phyloP scores from a whole-genome alignment of 2,113 vertebrate species.

The Semnornis frantzii region DNA sequence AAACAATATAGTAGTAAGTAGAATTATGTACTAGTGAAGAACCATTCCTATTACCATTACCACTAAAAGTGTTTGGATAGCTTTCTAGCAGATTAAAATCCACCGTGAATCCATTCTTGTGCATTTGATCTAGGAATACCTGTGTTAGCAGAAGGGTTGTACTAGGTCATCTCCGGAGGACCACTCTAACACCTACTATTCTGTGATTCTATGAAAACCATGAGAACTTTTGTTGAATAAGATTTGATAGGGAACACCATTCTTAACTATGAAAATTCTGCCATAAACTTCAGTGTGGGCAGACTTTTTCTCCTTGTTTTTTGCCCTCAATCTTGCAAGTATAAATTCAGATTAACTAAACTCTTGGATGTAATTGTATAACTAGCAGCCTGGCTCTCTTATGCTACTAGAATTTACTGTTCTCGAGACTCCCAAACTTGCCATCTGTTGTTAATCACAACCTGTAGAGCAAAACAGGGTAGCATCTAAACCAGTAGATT shows the following conservation, averaged over 20 bases:
- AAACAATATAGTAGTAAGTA: neutral
- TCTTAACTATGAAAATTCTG: neutral
- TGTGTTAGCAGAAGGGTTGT: no score
- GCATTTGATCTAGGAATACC: no score
- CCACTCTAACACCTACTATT: no score
- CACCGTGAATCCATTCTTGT: neutral
- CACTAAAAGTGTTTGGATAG: neutral
- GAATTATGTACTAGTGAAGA: neutral
- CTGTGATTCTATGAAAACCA: neutral
- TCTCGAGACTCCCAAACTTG: neutral
- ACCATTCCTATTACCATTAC: neutral
- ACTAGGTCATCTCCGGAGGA: no score
- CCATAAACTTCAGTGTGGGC: neutral
- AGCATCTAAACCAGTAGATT: neutral
- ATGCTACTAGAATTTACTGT: neutral
- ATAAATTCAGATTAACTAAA: neutral
- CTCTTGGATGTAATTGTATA: neutral
- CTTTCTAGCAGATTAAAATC: neutral
- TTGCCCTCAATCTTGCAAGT: neutral
- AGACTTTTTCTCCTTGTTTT: neutral
- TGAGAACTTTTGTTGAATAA: neutral
- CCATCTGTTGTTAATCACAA: neutral
- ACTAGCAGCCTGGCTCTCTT: neutral
- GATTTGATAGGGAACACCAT: neutral
- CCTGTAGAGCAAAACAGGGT: neutral